These are phyloP conservation scores for Brachionus manjavacas DNA, from an alignment of 1,140 invertebrate genomes.

Conservation along the genomic window DNA sequence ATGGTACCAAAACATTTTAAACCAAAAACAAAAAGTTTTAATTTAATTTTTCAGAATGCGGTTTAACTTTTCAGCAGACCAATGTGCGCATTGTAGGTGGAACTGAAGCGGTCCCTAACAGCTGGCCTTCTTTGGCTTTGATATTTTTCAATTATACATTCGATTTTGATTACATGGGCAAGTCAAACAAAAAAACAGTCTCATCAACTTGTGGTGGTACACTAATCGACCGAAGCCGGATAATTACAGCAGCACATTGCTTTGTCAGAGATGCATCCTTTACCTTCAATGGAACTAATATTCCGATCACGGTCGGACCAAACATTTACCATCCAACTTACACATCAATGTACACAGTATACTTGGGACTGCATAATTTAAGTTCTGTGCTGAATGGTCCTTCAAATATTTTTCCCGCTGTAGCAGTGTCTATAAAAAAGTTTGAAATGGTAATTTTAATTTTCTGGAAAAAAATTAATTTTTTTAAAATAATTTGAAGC, in stretches of 20 bases:
- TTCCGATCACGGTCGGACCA: background rate
- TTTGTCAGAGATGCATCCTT: background rate
- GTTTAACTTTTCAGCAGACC: background rate
- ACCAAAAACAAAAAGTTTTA: background rate
- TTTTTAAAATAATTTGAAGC: background rate
- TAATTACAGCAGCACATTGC: constrained; percentile 43
- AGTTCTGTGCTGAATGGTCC: background rate
- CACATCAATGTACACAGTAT: constrained; percentile 31
- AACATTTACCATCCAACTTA: constrained; percentile 8
- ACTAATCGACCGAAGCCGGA: background rate
- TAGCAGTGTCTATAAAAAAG: background rate
- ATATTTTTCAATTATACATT: background rate
- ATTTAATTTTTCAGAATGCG: background rate
- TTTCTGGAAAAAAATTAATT: background rate
- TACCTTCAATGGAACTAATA: background rate
- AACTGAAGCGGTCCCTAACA: background rate
- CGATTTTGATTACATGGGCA: background rate
- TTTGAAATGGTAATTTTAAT: background rate
- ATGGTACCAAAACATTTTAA: background rate
- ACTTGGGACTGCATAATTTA: background rate
- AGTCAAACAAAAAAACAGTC: background rate
- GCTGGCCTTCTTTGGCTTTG: constrained; percentile 6
- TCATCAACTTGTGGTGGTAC: constrained; percentile 32
- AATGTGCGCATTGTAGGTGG: constrained; percentile 32
- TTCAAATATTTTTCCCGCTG: background rate